Evolutionary conservation across 1,140 invertebrate genomes (phyloP), one percentile per base, ranked within the genome.

Genomic region (Macrostomum lignano): DNA sequence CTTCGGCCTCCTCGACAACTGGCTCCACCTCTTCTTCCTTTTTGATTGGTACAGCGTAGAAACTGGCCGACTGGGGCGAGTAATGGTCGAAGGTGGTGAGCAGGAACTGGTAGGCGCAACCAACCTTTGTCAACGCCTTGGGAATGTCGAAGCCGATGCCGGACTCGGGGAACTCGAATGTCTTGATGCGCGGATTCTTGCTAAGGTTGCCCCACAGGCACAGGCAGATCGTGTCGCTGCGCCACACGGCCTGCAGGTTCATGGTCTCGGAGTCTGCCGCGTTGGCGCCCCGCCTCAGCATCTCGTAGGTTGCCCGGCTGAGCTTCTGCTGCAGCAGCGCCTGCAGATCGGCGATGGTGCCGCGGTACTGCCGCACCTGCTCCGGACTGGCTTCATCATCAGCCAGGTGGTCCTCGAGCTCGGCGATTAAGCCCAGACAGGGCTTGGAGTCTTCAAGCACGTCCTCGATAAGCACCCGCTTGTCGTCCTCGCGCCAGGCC

Each of bases 151-250:
- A 56, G 3, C 40, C 42, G 26, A 53, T 44, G 4, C 44, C 43
- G 24, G 40, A 36, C 30, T 48, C 44, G 13, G 32, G 10, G 38
- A 58, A 58, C 34, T 52, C 50, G 48, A 48, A 51, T 0, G 36
- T 14, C 15, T 6, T 17, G 7, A 36, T 49, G 47, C 49, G 46
- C 26, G 48, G 51, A 39, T 53, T 53, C 37, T 53, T 53, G 33
- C 46, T 48, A n/a, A 58, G 42, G 32, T 58, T 58, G 34, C 52
- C 55, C 55, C 55, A 58, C 5, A 55, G 38, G 37, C 52, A 53
- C n/a, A 56, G 41, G 25, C 37, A 43, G 13, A 54, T 45, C 14
- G 45, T 33, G 13, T 43, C 38, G 40, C 47, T 48, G 17, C 39
- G 40, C 14, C 42, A 36, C 7, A 32, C 22, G 34, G 43, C 45